Base-by-base conservation (phyloP, 2,797 vertebrate species). In the Falco columbarius region DNA sequence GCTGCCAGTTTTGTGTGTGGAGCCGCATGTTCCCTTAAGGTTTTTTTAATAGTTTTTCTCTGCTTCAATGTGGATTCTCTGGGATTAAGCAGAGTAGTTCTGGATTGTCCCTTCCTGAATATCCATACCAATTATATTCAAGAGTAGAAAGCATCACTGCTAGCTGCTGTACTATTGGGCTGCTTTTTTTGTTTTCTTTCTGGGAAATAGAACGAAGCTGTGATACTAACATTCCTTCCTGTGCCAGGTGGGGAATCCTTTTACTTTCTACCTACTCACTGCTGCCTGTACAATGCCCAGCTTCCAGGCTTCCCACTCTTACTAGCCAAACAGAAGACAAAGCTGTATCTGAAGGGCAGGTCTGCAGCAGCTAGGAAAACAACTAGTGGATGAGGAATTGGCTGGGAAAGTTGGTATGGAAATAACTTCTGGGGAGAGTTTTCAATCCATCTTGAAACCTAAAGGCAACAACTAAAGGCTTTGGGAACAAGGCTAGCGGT, bases 1-100 rank as follows among this genome's bases (percentile, higher is more conserved):
- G 12, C 70, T 71, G 30, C 13, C n/a, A 30, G 9, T 30, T 82
- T 26, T 61, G 15, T n/a, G 29, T 54, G 10, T 49, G 14, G n/a
- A 36, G 19, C 27, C 5, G 5, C 23, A 22, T 0, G 0, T 38
- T 36, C n/a, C 22, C 16, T 55, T 40, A 36, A 38, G 19, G 2
- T 24, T 40, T 70, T 70, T 59, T 34, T 5, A n/a, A 34, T 27
- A 42, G 21, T 1, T 23, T 30, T 38, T 72, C 67, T 23, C 30
- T 86, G 7, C 49, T 65, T 10, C 14, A 2, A 0, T 4, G 5
- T 71, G 62, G 42, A 2, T 66, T 72, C 7, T 58, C 8, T 70
- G 42, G 17, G 23, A 55, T 54, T n/a, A 58, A 63, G 27, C 40
- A 71, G 72, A 61, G 27, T 15, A 34, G 40, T 40, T 90, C 20